Conservation (phyloP, 2,797 vertebrate species). For the Australoheros facetus region DNA sequence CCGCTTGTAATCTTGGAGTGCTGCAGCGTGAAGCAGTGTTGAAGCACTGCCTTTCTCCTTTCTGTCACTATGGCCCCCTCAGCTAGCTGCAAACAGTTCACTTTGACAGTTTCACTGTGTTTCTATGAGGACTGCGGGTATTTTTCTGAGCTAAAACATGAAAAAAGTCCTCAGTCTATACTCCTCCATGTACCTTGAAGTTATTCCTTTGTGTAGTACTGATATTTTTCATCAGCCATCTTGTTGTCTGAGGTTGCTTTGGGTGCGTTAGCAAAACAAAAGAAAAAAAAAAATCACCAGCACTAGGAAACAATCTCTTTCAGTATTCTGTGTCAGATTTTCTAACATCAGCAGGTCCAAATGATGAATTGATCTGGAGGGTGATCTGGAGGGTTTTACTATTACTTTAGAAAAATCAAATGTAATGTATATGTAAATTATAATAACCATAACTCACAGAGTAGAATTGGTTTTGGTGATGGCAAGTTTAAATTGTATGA, state of each 20-base stretch:
- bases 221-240: slow-evolving; percentile 20
- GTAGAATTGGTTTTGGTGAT: background rate
- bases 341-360: background rate
- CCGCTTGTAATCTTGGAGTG: slow-evolving; percentile 15
- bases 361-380: slow-evolving; percentile 4
- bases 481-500: slow-evolving; percentile 30
- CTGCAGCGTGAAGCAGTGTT: slow-evolving; percentile 35
- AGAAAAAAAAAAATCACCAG: background rate
- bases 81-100: slow-evolving; percentile 60
- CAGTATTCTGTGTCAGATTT: background rate
- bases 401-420: background rate
- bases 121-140: slow-evolving; percentile 48
- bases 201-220: slow-evolving; percentile 7
- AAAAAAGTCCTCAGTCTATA: slow-evolving; percentile 3
- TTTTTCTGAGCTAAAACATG: slow-evolving; percentile 28
- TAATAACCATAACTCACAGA: background rate
- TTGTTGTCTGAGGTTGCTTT: slow-evolving; percentile 16
- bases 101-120: slow-evolving; percentile 59
- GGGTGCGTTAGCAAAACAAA: slow-evolving; percentile 1
- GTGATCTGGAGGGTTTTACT: background rate
- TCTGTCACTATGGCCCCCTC: slow-evolving; percentile 55
- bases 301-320: background rate
- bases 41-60: slow-evolving; percentile 29
- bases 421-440: background rate
- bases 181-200: slow-evolving; percentile 20